Base-by-base conservation (phyloP, 2,888 invertebrate genomes). In the Drosophila pseudotakahashii region DNA sequence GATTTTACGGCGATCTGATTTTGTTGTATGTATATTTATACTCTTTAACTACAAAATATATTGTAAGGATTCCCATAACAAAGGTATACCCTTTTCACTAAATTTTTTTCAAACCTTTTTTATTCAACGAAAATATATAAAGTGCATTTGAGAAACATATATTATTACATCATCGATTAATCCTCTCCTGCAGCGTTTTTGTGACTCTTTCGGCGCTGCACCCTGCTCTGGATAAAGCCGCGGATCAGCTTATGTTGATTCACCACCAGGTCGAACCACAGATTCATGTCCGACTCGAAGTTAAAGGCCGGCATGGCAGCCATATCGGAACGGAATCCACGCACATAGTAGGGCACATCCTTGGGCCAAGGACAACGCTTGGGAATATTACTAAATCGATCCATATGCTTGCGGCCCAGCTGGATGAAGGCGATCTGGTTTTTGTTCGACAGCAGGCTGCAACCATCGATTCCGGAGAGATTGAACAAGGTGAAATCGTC, bases 231-330 rank as follows among this genome's bases (percentile, higher is more conserved):
- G 9, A 70, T 66, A 47, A 64, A 66, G 16, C 75, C 69, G 11
- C 62, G 69, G 50, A 77, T 67, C 48, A 80, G 37, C 55, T 75
- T 81, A n/a, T 78, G 73, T 41, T 64, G 71, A 61, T 79, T 75
- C 47, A 72, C 67, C 26, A 75, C 45, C 14, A 76, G n/a, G 3
- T 68, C 64, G 41, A 75, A 74, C 73, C 75, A 64, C 36, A 66
- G n/a, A 51, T 72, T 61, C 72, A 73, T 75, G 48, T 76, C 70
- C n/a, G 78, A 48, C 63, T 81, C 76, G 10, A 74, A 76, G 14
- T 48, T 37, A 44, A 76, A 76, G 11, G 73, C 73, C 19, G 75
- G 75, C 60, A 73, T 11, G 42, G 57, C 47, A 45, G 67, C 57
- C 75, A 80, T 73, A 67, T 75, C 77, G 19, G 57, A 10, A 0